Evolutionary conservation across 2,888 invertebrate genomes (phyloP).

Genomic region (Harpagoxenus sublaevis): DNA sequence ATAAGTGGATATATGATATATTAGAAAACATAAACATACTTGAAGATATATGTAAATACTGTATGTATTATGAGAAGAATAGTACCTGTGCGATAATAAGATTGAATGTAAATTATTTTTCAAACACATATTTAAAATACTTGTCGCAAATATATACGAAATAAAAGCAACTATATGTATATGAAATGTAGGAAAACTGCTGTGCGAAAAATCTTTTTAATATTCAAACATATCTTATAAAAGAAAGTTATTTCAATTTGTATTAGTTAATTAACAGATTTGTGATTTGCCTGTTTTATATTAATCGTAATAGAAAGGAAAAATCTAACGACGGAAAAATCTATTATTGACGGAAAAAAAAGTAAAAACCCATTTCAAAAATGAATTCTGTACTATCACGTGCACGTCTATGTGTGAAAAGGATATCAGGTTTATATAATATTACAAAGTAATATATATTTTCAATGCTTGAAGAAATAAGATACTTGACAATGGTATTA

Average conservation of each 20-base stretch:
- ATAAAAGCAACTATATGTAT: conserved; percentile 15
- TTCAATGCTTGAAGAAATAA: neutral
- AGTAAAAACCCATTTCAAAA: neutral
- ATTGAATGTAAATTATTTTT: conserved; percentile 65
- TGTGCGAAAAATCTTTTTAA: neutral
- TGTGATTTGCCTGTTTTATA: neutral
- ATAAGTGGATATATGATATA: no score
- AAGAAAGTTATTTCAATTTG: neutral
- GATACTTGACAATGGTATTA: neutral
- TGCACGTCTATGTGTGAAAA: neutral
- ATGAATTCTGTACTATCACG: neutral
- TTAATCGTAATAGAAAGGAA: neutral
- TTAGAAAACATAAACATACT: neutral
- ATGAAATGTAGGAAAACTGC: conserved; percentile 53
- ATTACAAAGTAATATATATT: neutral
- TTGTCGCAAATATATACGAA: conserved; percentile 2
- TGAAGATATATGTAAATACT: conserved; percentile 33
- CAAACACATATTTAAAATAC: conserved; percentile 49
- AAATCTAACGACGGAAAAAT: neutral
- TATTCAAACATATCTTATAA: neutral
- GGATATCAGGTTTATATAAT: neutral
- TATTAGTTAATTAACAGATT: neutral
- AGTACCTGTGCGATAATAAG: conserved; percentile 65
- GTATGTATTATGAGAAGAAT: conserved; percentile 40
- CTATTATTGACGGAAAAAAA: neutral